phyloP scores from a whole-genome alignment of 1,140 invertebrate genomes.

The Nasonia giraulti region DNA sequence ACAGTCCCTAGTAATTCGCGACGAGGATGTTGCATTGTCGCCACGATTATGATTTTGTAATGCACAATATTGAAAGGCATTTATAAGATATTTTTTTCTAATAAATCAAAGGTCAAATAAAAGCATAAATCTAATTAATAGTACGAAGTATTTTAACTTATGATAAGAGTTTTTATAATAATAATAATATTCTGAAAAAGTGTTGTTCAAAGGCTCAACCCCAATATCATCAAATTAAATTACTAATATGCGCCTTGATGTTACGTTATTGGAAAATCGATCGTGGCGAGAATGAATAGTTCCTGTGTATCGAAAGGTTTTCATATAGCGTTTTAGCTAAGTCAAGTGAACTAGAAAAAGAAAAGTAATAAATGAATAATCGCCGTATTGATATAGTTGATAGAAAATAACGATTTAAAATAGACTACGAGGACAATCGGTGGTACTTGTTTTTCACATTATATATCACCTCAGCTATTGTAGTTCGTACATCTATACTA shows the following conservation, averaged over 20 bases:
- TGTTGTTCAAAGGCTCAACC: no score
- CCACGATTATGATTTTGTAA: not conserved
- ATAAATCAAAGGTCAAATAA: not conserved
- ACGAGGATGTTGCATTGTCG: not conserved
- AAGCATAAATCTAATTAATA: not conserved
- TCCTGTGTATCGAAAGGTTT: constrained; percentile 18
- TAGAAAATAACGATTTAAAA: constrained; percentile 37
- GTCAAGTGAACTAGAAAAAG: not conserved
- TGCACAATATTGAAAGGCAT: not conserved
- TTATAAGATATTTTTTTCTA: no score
- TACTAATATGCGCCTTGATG: not conserved
- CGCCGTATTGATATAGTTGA: constrained; percentile 9
- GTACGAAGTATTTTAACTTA: not conserved
- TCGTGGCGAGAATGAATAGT: constrained; percentile 22
- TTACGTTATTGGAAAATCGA: constrained; percentile 22
- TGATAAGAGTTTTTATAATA: no score
- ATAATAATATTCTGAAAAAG: no score
- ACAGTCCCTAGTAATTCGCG: not conserved
- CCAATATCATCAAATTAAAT: not conserved
- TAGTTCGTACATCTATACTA: constrained; percentile 47
- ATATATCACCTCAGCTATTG: constrained; percentile 44
- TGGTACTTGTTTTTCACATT: constrained; percentile 48
- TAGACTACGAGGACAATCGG: constrained; percentile 49
- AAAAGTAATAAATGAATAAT: constrained; percentile 29
- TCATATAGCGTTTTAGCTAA: constrained; percentile 19